Conservation (phyloP, 2,113 vertebrate species). For the Daboia siamensis region DNA sequence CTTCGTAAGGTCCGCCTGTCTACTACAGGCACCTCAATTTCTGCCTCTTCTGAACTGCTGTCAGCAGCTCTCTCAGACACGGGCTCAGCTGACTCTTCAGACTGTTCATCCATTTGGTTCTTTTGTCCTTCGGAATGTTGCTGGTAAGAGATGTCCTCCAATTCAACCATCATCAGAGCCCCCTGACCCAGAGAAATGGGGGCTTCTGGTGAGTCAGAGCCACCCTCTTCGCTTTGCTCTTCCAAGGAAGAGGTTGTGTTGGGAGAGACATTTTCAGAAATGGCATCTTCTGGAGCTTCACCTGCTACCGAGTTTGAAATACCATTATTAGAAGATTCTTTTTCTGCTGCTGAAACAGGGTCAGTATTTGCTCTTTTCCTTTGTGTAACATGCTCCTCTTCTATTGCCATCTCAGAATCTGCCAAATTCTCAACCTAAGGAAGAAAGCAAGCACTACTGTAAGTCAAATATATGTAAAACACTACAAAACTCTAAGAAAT, state of each 20-base stretch:
- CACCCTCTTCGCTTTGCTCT: conserved; percentile 66
- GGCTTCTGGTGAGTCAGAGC: conserved; percentile 60
- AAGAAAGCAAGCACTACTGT: neutral
- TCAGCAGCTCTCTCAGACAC: conserved; percentile 63
- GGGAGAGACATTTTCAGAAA: conserved; percentile 58
- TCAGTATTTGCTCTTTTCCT: conserved; percentile 53
- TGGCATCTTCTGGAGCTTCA: conserved; percentile 58
- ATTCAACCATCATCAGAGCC: conserved; percentile 69
- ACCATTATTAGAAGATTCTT: conserved; percentile 61
- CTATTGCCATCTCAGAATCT: conserved; percentile 53
- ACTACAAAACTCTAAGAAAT: neutral
- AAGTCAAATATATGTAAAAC: neutral
- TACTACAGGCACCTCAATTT: conserved; percentile 74
- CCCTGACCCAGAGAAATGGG: conserved; percentile 66
- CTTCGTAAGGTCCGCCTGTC: conserved; percentile 76
- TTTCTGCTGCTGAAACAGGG: neutral
- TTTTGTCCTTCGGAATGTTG: conserved; percentile 66
- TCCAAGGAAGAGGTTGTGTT: conserved; percentile 62
- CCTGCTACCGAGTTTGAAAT: conserved; percentile 49
- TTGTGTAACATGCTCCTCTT: conserved; percentile 53
- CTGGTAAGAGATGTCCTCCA: conserved; percentile 71
- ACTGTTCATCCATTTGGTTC: conserved; percentile 66
- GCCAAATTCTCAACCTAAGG: conserved; percentile 52
- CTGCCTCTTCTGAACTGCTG: conserved; percentile 78
- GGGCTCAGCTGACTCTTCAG: conserved; percentile 59